Base-by-base conservation (phyloP, 2,888 invertebrate species). In the Brachycybe producta region DNA sequence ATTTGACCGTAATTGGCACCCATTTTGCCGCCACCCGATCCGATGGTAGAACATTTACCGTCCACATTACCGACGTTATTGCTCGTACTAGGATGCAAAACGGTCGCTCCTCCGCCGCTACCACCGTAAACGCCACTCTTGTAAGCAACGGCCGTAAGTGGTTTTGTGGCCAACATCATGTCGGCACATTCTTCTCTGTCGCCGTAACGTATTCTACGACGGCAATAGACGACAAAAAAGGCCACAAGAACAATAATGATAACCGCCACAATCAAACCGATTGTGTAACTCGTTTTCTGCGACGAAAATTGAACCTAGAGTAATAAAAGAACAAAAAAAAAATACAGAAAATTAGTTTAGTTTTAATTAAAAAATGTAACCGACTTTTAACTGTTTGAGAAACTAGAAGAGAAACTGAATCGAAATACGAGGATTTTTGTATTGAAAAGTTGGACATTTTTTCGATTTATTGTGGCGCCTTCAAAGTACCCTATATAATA, bases 1-100 rank as follows among this genome's bases (percentile, higher is more conserved):
- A 60, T 57, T 57, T 13, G 59, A 56, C 42, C 60, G 38, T 53
- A 49, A 27, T 42, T 44, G 45, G 38, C 42, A 15, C 32, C 23
- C 15, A 53, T 78, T 78, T 19, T 77, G 77, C 57, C 75, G 75
- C 57, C 75, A 74, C 52, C 57, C 68, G 57, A 61, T 68, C 56
- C 65, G 71, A 36, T 67, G 65, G 1, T 60, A 54, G 41, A 65
- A 56, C 58, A 64, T 60, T 2, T 65, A 32, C 52, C 26, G 49
- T 40, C 39, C 15, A 39, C 38, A 19, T 19, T 5, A 28, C 17
- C 23, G 7, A 28, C 51, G 19, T 36, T 49, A 35, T 49, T 35
- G 13, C 19, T 35, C 3, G 27, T 17, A 21, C 21, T 44, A 2
- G 30, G 41, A 19, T 42, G 42, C 44, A 44, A 23, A 7, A n/a